A percentile compares a stretch with the other conserved stretches of the same genome.
These are phyloP conservation scores for Lordiphosa clarofinis DNA, from an alignment of 1,140 invertebrate species.

Conservation along the genomic window DNA sequence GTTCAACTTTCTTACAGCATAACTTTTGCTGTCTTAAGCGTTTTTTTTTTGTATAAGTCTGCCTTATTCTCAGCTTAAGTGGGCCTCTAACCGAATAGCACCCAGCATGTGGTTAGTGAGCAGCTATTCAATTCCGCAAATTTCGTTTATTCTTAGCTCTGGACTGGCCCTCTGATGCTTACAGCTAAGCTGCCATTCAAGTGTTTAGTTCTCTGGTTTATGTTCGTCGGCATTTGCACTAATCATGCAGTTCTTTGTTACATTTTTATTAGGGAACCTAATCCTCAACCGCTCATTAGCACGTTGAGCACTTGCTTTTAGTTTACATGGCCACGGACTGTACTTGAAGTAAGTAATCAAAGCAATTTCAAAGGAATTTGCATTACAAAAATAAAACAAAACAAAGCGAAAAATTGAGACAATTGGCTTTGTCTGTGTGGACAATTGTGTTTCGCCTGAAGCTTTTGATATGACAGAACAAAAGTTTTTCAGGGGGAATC, in stretches of 20 bases:
- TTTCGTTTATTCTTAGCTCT: conserved; percentile 27
- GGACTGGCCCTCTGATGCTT: conserved; percentile 13
- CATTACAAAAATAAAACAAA: conserved; percentile 39
- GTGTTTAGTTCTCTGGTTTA: conserved; percentile 34
- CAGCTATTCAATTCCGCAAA: conserved; percentile 34
- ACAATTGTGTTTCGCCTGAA: conserved; percentile 18
- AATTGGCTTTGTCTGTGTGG: conserved; percentile 53
- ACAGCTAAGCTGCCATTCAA: conserved; percentile 27
- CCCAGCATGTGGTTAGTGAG: conserved; percentile 27
- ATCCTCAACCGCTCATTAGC: conserved; percentile 53
- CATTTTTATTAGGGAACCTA: conserved; percentile 42
- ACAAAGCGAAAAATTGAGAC: conserved; percentile 50
- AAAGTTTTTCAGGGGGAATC: conserved; percentile 26
- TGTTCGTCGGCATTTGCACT: conserved; percentile 57
- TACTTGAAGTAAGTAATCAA: conserved; percentile 28
- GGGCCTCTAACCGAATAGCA: conserved; percentile 13
- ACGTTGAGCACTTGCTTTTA: conserved; percentile 57
- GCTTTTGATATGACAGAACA: conserved; percentile 1
- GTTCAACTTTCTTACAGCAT: conserved; percentile 2
- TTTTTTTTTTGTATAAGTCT: conserved; percentile 28
- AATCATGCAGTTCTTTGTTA: conserved; percentile 62
- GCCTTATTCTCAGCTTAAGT: conserved; percentile 31
- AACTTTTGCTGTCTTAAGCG: conserved; percentile 54
- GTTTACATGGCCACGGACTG: conserved; percentile 26
- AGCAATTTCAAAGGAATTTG: conserved; percentile 40